Conservation (phyloP, 2,797 vertebrate genomes). For the Austrolebias charrua region DNA sequence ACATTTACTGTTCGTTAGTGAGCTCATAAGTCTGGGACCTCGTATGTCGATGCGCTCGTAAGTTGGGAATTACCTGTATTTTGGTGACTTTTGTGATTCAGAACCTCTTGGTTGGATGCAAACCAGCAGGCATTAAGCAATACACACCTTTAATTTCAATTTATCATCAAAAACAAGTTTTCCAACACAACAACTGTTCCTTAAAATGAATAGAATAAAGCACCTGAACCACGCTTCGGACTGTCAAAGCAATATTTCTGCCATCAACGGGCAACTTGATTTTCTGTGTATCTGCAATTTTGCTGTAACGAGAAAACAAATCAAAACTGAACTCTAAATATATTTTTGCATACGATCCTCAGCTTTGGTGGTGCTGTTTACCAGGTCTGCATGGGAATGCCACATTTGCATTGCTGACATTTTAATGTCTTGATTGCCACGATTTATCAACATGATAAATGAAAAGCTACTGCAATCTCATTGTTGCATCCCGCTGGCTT, state of each 20-base stretch:
- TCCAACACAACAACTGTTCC: slow-evolving; percentile 46
- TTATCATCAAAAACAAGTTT: slow-evolving; percentile 58
- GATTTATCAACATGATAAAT: slow-evolving; percentile 63
- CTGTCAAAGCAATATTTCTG: slow-evolving; percentile 62
- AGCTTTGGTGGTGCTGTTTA: slow-evolving; percentile 29
- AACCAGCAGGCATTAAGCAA: slow-evolving; percentile 60
- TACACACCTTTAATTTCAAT: slow-evolving; percentile 64
- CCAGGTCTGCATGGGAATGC: slow-evolving; percentile 67
- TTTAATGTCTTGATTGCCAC: slow-evolving; percentile 32
- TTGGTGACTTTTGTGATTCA: no score
- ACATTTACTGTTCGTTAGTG: no score
- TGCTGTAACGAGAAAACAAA: slow-evolving; percentile 23
- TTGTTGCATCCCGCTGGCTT: slow-evolving; percentile 43
- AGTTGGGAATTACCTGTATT: no score
- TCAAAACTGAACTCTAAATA: slow-evolving; percentile 14
- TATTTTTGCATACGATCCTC: slow-evolving; percentile 13
- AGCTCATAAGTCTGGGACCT: no score
- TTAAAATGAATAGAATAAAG: slow-evolving; percentile 12
- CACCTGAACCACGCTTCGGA: slow-evolving; percentile 35
- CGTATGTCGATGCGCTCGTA: no score
- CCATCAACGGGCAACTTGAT: slow-evolving; percentile 69
- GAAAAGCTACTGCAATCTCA: slow-evolving; percentile 36
- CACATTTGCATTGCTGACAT: slow-evolving; percentile 57
- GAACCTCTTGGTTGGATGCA: slow-evolving; percentile 42
- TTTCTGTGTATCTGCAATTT: slow-evolving; percentile 62